Evolutionary conservation across 2,888 invertebrate genomes (phyloP), one percentile per base, ranked within the genome.

Genomic region (Neoaliturus tenellus): DNA sequence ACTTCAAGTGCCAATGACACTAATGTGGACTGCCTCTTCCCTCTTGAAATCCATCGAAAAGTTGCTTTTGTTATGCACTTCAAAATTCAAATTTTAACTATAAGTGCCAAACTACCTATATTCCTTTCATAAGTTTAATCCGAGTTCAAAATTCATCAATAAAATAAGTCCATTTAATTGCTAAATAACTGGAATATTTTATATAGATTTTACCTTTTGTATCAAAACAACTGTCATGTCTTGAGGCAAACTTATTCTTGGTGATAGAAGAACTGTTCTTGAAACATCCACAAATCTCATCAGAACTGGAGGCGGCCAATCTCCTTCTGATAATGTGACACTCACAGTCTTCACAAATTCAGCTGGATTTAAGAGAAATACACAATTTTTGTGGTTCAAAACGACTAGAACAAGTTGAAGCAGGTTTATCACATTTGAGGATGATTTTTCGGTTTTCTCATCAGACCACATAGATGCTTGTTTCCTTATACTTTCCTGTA

Each of bases 141-240:
- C n/a, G n/a, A n/a, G n/a, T n/a, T n/a, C n/a, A n/a, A n/a, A n/a
- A n/a, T n/a, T n/a, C n/a, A n/a, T n/a, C n/a, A n/a, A n/a, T n/a
- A n/a, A n/a, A n/a, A n/a, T n/a, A n/a, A n/a, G n/a, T n/a, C n/a
- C n/a, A n/a, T n/a, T n/a, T n/a, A n/a, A n/a, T n/a, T n/a, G n/a
- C n/a, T n/a, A n/a, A n/a, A n/a, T n/a, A n/a, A n/a, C n/a, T n/a
- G n/a, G n/a, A n/a, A n/a, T n/a, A n/a, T n/a, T n/a, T n/a, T n/a
- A 20, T 4, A 31, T 41, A 41, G 20, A 82, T 44, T 87, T 90
- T 86, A 88, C 88, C 85, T 94, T 94, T 88, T 93, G 92, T 0
- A 95, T 92, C 81, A 96, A 91, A n/a, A 93, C 92, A 44, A 94
- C 94, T 0, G 95, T 93, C 89, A 94, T 93, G 89, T 96, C 94